Conservation (phyloP, 2,888 invertebrate species). For the Clepsis dumicolana region DNA sequence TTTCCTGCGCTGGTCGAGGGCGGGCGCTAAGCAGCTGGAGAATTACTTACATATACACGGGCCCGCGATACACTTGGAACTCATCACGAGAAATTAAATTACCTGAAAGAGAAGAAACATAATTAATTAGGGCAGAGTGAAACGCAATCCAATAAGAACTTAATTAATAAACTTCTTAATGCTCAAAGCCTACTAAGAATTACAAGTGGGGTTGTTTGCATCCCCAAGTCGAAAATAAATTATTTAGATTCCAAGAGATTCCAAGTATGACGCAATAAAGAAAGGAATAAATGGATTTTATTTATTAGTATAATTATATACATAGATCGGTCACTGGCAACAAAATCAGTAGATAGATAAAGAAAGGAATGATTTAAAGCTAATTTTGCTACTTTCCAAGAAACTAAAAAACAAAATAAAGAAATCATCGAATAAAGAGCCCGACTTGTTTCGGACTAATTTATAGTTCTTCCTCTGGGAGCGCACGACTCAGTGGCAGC, state of each 20-base stretch:
- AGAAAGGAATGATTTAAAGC: slow-evolving; percentile 10
- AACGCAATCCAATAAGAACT: slow-evolving; percentile 28
- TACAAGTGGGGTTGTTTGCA: slow-evolving; percentile 33
- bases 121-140: slow-evolving; percentile 44
- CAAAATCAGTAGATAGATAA: too few species aligned
- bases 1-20: slow-evolving; percentile 55
- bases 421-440: too few species aligned
- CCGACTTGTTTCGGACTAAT: too few species aligned
- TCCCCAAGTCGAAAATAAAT: slow-evolving; percentile 29
- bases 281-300: too few species aligned
- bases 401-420: background rate
- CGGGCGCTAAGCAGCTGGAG: slow-evolving; percentile 50
- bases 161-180: slow-evolving; percentile 40
- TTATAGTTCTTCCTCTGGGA: too few species aligned
- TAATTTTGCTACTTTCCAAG: background rate
- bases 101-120: slow-evolving; percentile 70
- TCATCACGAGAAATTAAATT: slow-evolving; percentile 46
- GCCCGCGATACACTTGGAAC: slow-evolving; percentile 4
- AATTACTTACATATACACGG: slow-evolving; percentile 35
- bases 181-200: slow-evolving; percentile 36
- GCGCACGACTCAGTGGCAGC: too few species aligned
- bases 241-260: slow-evolving; percentile 23
- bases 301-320: too few species aligned
- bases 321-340: too few species aligned
- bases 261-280: background rate